Evolutionary conservation across 2,888 invertebrate species (phyloP), one percentile per base, ranked within the genome.

Genomic region (Tinea pellionella): DNA sequence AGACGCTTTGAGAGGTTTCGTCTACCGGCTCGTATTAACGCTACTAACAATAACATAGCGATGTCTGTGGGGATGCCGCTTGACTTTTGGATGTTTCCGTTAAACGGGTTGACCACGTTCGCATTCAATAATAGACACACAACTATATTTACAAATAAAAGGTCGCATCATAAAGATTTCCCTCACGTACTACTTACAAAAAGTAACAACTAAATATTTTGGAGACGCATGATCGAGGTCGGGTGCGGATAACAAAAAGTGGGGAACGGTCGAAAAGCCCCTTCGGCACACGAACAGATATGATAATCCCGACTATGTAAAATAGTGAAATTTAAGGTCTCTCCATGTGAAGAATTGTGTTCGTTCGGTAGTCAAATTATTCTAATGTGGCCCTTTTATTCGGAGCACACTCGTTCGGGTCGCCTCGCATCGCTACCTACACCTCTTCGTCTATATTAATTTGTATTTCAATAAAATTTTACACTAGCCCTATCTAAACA

Each of bases 261-360:
- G 73, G 77, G 83, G 78, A 68, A 71, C 68, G 69, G 61, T 65
- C 13, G 15, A 53, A 19, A 47, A n/a, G 76, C 71, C 75, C 74
- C 75, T 41, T 69, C 71, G 68, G 77, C 77, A 75, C 81, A 78
- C 82, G 78, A 69, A 69, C 79, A 81, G 84, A 85, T 86, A 87
- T 87, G 86, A 85, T 87, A 85, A 86, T 85, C 84, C 83, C 77
- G 69, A 80, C 79, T 84, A 87, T 86, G 85, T 85, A 87, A 86
- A 87, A 85, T 87, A 87, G 87, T 86, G 78, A 85, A 87, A 86
- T 87, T 85, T 86, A 85, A 86, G 84, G 82, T 74, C 84, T 80
- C 74, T 85, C 81, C 84, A 85, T 85, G 86, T 87, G 86, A 87
- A 87, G 85, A 85, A 87, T 86, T 85, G 85, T 79, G 78, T 74